Evolutionary conservation across 2,888 invertebrate genomes (phyloP).

Genomic region (Schizotus pectinicornis): DNA sequence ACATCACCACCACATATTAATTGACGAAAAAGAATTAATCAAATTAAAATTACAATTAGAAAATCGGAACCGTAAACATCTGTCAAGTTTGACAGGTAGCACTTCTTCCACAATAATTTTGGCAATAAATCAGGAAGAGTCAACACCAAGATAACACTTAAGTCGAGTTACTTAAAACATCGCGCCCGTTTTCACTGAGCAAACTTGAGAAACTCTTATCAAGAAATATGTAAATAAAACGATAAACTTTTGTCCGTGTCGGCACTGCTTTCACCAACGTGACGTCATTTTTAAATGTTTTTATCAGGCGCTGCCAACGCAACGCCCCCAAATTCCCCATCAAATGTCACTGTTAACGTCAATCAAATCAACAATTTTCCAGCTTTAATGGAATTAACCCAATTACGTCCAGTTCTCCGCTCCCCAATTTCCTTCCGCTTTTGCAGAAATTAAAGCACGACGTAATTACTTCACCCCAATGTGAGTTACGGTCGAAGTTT

Average conservation of each 20-base stretch:
- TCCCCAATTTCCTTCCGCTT: too few species aligned
- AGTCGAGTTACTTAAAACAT: constrained; percentile 1
- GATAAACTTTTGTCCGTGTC: constrained; percentile 34
- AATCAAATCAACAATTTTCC: too few species aligned
- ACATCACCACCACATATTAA: constrained; percentile 3
- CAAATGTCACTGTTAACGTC: neutral
- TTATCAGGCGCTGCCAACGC: constrained; percentile 17
- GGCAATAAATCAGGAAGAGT: neutral
- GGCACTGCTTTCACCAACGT: constrained; percentile 47
- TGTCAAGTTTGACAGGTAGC: constrained; percentile 34
- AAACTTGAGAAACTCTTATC: constrained; percentile 28
- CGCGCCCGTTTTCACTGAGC: constrained; percentile 15
- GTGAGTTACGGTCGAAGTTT: too few species aligned
- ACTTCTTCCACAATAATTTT: constrained; percentile 15
- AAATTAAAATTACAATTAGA: neutral
- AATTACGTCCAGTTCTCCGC: too few species aligned
- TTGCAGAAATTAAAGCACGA: too few species aligned
- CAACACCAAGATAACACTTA: constrained; percentile 9
- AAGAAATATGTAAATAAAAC: constrained; percentile 29
- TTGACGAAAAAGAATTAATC: constrained; percentile 2
- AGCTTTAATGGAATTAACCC: too few species aligned
- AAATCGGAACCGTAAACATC: constrained; percentile 36
- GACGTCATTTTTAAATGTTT: constrained; percentile 43
- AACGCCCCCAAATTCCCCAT: neutral
- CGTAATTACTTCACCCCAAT: too few species aligned